phyloP scores from a whole-genome alignment of 2,113 vertebrate genomes.

The Cynoglossus semilaevis region DNA sequence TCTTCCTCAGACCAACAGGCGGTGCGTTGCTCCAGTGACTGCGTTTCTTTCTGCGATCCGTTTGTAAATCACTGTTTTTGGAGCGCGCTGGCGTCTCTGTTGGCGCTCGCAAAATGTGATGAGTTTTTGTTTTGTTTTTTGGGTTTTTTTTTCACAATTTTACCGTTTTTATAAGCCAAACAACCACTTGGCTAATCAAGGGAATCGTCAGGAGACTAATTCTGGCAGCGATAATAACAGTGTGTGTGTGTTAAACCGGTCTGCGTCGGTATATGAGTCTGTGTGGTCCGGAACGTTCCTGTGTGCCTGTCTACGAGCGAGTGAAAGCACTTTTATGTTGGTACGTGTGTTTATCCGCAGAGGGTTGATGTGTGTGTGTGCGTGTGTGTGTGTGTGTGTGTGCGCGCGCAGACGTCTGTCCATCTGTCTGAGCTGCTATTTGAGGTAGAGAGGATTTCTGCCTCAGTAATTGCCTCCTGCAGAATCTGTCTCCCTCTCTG shows the following conservation, averaged over 20 bases:
- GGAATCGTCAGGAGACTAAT: background rate
- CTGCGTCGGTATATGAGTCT: background rate
- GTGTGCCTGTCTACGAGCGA: background rate
- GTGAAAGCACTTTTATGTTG: background rate
- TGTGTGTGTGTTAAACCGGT: background rate
- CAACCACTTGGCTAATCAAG: background rate
- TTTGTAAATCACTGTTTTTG: background rate
- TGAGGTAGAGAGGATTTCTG: constrained; percentile 72
- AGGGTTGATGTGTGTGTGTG: constrained; percentile 3
- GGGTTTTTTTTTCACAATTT: no score
- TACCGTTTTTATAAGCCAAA: background rate
- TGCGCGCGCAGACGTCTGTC: constrained; percentile 47
- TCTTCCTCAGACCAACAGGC: background rate
- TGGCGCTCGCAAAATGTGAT: background rate
- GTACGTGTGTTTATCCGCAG: constrained; percentile 1
- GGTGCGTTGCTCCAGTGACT: background rate
- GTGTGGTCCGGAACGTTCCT: constrained; percentile 2
- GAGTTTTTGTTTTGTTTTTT: background rate
- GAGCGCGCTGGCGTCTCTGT: background rate
- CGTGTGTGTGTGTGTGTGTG: constrained; percentile 6
- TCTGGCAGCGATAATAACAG: background rate
- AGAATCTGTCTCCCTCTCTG: constrained; percentile 19
- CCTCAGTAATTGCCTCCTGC: constrained; percentile 72
- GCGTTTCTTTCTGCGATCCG: background rate
- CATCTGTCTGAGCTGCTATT: constrained; percentile 72